Evolutionary conservation across 2,888 invertebrate genomes (phyloP).

Genomic region (Candidula unifasciata): DNA sequence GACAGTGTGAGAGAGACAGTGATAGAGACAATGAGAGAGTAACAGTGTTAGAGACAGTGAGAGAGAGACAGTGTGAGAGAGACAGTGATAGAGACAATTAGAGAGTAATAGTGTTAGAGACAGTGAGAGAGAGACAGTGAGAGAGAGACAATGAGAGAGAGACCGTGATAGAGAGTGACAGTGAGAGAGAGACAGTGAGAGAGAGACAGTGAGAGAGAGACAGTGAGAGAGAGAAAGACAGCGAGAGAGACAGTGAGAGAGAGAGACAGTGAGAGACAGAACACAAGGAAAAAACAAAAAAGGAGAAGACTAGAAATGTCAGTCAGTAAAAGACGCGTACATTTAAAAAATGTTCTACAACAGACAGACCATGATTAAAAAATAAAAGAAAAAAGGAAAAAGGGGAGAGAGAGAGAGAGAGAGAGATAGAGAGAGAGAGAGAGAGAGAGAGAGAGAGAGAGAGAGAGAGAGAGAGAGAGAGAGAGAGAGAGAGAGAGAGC

Average conservation of each 20-base stretch:
- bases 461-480: conserved; percentile 3
- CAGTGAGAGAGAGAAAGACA: background rate
- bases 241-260: background rate
- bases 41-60: background rate
- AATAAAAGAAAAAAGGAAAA: background rate
- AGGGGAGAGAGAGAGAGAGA: too few species aligned
- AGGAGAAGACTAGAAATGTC: background rate
- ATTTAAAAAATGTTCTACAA: too few species aligned
- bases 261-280: too few species aligned
- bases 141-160: background rate
- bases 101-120: background rate
- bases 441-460: background rate
- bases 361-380: background rate
- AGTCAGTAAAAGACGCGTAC: background rate
- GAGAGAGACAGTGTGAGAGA: conserved; percentile 23
- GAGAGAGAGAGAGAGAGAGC: too few species aligned
- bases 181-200: background rate
- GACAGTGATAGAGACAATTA: background rate
- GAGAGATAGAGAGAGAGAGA: too few species aligned
- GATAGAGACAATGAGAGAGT: too few species aligned
- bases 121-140: conserved; percentile 27
- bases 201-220: background rate
- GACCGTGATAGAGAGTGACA: background rate
- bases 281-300: background rate
- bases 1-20: too few species aligned